Evolutionary conservation across 2,113 vertebrate species (phyloP), one percentile per base, ranked within the genome.

Genomic region (Brevimyrus niger): DNA sequence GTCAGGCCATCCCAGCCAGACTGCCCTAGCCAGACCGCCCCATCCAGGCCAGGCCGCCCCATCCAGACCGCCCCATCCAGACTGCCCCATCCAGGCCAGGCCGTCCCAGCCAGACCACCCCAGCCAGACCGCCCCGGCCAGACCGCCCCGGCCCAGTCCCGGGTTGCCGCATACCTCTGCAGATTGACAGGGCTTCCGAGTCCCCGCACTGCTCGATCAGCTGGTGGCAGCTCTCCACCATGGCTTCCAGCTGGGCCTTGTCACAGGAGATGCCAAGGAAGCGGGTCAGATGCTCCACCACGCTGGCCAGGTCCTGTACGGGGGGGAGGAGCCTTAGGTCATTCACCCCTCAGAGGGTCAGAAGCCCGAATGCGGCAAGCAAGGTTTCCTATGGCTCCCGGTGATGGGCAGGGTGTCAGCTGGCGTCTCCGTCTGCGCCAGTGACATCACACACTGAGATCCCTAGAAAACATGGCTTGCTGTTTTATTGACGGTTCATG

Each of bases 201-300:
- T 97, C 98, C 93, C 97, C 97, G 94, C 98, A 99, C 93, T 99
- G 98, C 91, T 99, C 98, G 0, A 99, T 97, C 83, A 99, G 97
- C 89, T 99, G 98, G 93, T 97, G 97, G 92, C 98, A 99, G 93
- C 97, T 98, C 91, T 99, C 98, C 50, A 95, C 96, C 95, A 98
- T 95, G 69, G 95, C 92, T 92, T 99, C 98, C 95, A 98, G 89
- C 96, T 99, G 98, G 61, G 96, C 95, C 93, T 99, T 99, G 94
- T 99, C 98, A n/a, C 97, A 99, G 3, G 97, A 95, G 89, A 99
- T 96, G 2, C 97, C 97, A 89, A 99, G 96, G 93, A 99, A 99
- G 5, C 96, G 94, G 48, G 97, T 96, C 92, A 99, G 92, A 91
- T 98, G 96, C 91, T 97, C 97, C 92, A 99, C 97, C 95, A 98